Base-by-base conservation (phyloP, 2,113 vertebrate genomes). In the Ptilonorhynchus violaceus region DNA sequence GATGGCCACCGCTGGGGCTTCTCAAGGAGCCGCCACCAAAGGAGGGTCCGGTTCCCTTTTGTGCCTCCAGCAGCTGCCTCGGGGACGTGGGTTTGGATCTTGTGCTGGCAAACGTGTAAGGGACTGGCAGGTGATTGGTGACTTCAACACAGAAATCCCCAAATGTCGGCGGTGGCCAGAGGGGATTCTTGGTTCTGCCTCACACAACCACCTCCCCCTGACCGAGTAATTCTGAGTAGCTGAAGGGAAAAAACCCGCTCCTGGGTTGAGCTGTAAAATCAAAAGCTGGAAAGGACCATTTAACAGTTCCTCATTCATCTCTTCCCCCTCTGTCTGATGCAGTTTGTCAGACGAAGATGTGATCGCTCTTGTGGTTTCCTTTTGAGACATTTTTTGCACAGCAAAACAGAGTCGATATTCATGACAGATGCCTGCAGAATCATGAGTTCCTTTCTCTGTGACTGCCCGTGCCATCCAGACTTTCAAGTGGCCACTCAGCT, bases 251-350 rank as follows among this genome's bases (percentile, higher is more conserved):
- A 44, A 69, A 33, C 1, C 2, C 1, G 0, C 47, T 93, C 33
- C 55, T 63, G 93, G 60, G 33, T 44, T 41, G 76, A 93, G 47
- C 91, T 96, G 80, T 66, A 27, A 86, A 75, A 53, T 50, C 76
- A 84, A 55, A 84, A 92, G 79, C 91, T 96, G 97, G 96, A 96
- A 97, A 96, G 90, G 86, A 92, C 96, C 96, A 49, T 41, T 41
- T 58, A 88, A 39, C 82, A 70, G 96, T 96, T 97, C 96, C 96
- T 96, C 96, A 92, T 97, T 96, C 88, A 88, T 90, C 59, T 94
- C 78, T 94, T 94, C 90, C 90, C 78, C 46, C 72, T 85, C 33
- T 1, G 35, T 41, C 88, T 77, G 85, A 37, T 92, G 78, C 82
- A 86, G 90, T 80, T 92, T 90, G 79, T 95, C 90, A 93, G 94